Base-by-base conservation (phyloP, 2,797 vertebrate species). In the Sitta carolinensis region DNA sequence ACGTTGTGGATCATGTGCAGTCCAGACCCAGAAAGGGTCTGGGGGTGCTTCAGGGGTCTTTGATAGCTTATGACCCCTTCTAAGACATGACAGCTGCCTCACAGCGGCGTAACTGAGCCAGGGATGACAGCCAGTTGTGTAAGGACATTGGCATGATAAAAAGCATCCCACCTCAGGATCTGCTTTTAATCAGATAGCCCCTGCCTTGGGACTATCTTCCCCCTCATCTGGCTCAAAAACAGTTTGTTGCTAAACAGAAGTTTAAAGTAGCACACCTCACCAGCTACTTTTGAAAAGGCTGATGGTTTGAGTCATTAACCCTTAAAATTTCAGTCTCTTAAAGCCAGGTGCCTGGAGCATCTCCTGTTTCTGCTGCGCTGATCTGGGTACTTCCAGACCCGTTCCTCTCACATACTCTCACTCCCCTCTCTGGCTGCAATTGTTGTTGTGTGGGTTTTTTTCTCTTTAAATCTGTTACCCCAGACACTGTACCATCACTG, bases 91-190 rank as follows among this genome's bases (percentile, higher is more conserved):
- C 22, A 55, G 38, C n/a, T 80, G 38, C 17, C 7, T 73, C 38
- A 11, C 1, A 2, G 8, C 23, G 23, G 16, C 0, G 0, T 23
- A 27, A 5, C n/a, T n/a, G n/a, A 68, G 59, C 20, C 68, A 30
- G 29, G 11, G 11, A 22, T n/a, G 20, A n/a, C 68, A 30, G n/a
- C 23, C 29, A 25, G 11, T 51, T 38, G 52, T 52, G 20, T 66
- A n/a, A 66, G 38, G 38, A 21, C 8, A 15, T 13, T 34, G 10
- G 29, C 16, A 6, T 26, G 20, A 66, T n/a, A 16, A 47, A 66
- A 51, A 30, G 22, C 38, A 38, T 10, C 52, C 14, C 8, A 59
- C 22, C 29, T 59, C 0, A 40, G 40, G 38, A 40, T 52, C n/a
- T 63, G 25, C 36, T 36, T 36, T 36, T 36, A 36, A 36, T 36